Base-by-base conservation (phyloP, 2,888 invertebrate species). In the Zaprionus obscuricornis region DNA sequence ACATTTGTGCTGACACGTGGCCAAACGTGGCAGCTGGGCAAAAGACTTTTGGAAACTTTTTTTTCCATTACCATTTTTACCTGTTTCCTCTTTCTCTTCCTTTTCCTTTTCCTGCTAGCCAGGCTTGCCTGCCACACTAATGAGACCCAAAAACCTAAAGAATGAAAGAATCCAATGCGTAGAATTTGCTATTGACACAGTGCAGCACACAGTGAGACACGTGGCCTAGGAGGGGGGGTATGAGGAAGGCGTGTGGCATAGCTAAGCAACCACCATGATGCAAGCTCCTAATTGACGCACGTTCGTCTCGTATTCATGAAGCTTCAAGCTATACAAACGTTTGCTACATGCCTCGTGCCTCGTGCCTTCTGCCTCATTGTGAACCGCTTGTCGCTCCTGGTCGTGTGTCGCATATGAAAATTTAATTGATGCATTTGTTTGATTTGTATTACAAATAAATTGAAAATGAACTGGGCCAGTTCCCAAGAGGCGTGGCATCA, bases 341-440 rank as follows among this genome's bases (percentile, higher is more conserved):
- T n/a, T n/a, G n/a, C n/a, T n/a, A n/a, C n/a, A n/a, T n/a, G n/a
- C n/a, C n/a, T n/a, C n/a, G n/a, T n/a, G n/a, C n/a, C n/a, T n/a
- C n/a, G n/a, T n/a, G n/a, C n/a, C n/a, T n/a, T n/a, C n/a, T n/a
- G n/a, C n/a, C n/a, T n/a, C 33, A 3, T 13, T 8, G 24, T 4
- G 5, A 8, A 24, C 13, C 8, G 33, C n/a, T n/a, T n/a, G n/a
- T n/a, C n/a, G n/a, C n/a, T n/a, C 26, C 45, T 27, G 74, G 82
- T 57, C 82, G 78, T 82, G 82, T 79, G 75, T 57, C 73, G 65
- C 58, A 39, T 74, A 67, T 63, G 46, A 62, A 66, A 78, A 64
- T 74, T 73, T 78, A 79, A 79, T 79, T 82, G 78, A 55, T 29
- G 62, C 78, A 73, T 82, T 78, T 82, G 78, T 78, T 73, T 65